Conservation (phyloP, 2,888 invertebrate species). For the Lysandra coridon region DNA sequence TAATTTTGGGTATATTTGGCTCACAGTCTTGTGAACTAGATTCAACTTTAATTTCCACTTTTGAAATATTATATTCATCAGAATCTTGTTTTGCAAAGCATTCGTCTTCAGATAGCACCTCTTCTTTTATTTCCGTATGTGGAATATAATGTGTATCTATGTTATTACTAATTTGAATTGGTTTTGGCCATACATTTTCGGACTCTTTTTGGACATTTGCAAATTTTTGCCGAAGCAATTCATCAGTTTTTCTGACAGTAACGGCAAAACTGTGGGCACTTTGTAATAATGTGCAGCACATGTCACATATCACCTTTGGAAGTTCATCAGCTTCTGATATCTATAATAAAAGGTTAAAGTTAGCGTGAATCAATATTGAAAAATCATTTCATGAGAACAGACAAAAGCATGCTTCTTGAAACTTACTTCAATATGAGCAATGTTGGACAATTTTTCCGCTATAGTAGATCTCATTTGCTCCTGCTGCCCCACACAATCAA, state of each 20-base stretch:
- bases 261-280: conserved; percentile 55
- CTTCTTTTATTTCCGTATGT: conserved; percentile 63
- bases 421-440: conserved; percentile 60
- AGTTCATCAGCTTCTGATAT: conserved; percentile 52
- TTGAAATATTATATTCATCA: neutral
- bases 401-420: neutral
- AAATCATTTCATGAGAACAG: neutral
- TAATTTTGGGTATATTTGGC: neutral
- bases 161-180: conserved; percentile 61
- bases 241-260: conserved; percentile 52
- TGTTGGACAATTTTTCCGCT: conserved; percentile 59
- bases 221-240: conserved; percentile 47
- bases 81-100: conserved; percentile 6
- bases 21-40: neutral
- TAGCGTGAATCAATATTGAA: neutral
- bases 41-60: neutral
- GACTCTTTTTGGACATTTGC: conserved; percentile 34
- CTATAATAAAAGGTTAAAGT: conserved; percentile 47
- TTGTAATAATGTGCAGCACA: conserved; percentile 54
- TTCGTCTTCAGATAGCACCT: conserved; percentile 63
- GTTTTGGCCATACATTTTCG: conserved; percentile 61
- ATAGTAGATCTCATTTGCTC: conserved; percentile 58
- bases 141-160: conserved; percentile 46
- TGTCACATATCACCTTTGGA: conserved; percentile 61
- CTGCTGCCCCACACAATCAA: conserved; percentile 62